Evolutionary conservation across 2,797 vertebrate species (phyloP), one percentile per base, ranked within the genome.

Genomic region (Micropoecilia bifurca): DNA sequence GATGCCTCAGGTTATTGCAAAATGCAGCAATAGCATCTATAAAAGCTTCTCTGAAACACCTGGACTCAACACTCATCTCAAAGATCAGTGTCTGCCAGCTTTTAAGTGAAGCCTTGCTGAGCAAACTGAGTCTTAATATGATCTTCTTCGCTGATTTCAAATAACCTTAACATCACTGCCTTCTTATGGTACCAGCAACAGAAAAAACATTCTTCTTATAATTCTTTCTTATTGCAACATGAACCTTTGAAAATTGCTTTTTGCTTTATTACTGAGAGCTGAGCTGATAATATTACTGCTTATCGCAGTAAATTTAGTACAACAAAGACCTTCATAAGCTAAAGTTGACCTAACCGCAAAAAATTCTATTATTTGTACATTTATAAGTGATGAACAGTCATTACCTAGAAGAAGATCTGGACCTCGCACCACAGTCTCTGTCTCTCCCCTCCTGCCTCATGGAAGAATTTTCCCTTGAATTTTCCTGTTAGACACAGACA

Each of bases 321-420:
- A 20, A 66, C 10, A 25, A 81, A 43, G 46, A 5, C 9, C 3
- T 0, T 13, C 3, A n/a, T 74, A n/a, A 13, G 25, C 5, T 41
- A 2, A 12, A 20, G 39, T 5, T 25, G 12, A n/a, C 66, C 22
- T 33, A 53, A 45, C 36, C 16, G 0, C 3, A 1, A 14, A 71
- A 71, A 20, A 33, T 4, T 22, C 1, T 43, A 4, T 3, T 39
- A 39, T 7, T 33, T 45, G 47, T 41, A 39, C 16, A 7, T 39
- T 55, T 20, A 18, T 55, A 1, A 53, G 3, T 66, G 7, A 76
- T 45, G 8, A 82, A 76, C n/a, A 82, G 72, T 3, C 22, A 63
- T 86, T 90, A 98, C 97, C 97, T 96, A 82, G 97, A 98, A 75
- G 94, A 93, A 87, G 97, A 97, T 81, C 96, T 97, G 55, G 97